Conservation (phyloP, 2,797 vertebrate genomes). For the Liasis olivaceus region DNA sequence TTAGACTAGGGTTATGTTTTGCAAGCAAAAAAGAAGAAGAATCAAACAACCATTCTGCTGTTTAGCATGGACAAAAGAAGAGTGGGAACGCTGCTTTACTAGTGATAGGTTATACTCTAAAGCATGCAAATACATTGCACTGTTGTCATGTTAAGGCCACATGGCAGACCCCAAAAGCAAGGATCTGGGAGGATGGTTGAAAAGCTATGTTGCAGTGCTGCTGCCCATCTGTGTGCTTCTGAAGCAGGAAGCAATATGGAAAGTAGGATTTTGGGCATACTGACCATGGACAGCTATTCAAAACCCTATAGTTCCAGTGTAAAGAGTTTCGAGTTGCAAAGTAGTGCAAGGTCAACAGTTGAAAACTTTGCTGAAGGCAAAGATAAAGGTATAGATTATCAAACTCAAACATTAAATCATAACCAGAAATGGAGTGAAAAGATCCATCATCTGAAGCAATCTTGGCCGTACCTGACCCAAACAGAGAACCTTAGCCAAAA, state of each 20-base stretch:
- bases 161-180: slow-evolving; percentile 42
- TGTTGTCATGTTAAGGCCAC: slow-evolving; percentile 32
- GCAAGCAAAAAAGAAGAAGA: background rate
- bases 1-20: background rate
- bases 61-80: slow-evolving; percentile 12
- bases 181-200: slow-evolving; percentile 20
- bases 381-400: slow-evolving; percentile 63
- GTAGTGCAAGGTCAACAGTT: slow-evolving; percentile 73
- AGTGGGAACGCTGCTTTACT: slow-evolving; percentile 13
- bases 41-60: background rate
- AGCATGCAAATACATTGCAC: slow-evolving; percentile 40
- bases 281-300: slow-evolving; percentile 58
- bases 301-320: slow-evolving; percentile 70
- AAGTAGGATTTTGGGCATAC: slow-evolving; percentile 31
- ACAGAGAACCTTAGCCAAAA: slow-evolving; percentile 29
- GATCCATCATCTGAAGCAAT: slow-evolving; percentile 62
- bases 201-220: slow-evolving; percentile 31
- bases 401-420: slow-evolving; percentile 60
- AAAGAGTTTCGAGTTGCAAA: slow-evolving; percentile 79
- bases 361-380: slow-evolving; percentile 69
- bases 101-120: slow-evolving; percentile 23
- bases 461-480: slow-evolving; percentile 70
- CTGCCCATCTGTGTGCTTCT: background rate
- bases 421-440: slow-evolving; percentile 57
- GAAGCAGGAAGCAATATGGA: slow-evolving; percentile 14